Percentiles rank a stretch among this genome's conserved stretches.
phyloP scores from a whole-genome alignment of 92 coral and sea anemone species.

The Micromussa lordhowensis region DNA sequence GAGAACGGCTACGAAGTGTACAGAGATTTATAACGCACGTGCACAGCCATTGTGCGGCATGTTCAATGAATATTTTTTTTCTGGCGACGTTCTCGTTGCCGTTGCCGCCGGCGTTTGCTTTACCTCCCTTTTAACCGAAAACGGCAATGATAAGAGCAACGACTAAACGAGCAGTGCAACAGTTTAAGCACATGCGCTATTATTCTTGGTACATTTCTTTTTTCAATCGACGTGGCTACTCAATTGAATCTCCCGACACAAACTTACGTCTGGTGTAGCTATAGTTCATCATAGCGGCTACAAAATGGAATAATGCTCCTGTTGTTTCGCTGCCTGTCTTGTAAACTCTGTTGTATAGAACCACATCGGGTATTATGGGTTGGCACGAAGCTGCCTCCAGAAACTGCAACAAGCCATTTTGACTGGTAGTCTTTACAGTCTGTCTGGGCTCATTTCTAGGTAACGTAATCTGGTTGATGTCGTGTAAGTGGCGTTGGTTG shows the following conservation, averaged over 20 bases:
- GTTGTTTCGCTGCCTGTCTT: conserved; percentile 63
- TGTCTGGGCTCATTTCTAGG: neutral
- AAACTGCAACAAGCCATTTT: conserved; percentile 9
- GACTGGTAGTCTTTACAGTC: neutral
- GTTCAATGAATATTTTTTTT: too few species aligned
- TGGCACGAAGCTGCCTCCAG: conserved; percentile 19
- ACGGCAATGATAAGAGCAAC: too few species aligned
- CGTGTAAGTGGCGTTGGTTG: neutral
- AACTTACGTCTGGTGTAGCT: conserved; percentile 1
- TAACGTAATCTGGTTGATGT: neutral
- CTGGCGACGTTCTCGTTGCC: too few species aligned
- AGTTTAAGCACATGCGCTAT: too few species aligned
- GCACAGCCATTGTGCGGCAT: too few species aligned
- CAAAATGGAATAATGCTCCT: neutral
- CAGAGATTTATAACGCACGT: too few species aligned
- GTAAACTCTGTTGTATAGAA: conserved; percentile 60
- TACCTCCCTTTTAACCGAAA: too few species aligned
- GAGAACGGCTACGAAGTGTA: too few species aligned
- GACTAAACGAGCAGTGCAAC: too few species aligned
- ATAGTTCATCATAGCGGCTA: neutral
- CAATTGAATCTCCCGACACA: too few species aligned
- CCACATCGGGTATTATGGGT: conserved; percentile 41
- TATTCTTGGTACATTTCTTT: too few species aligned
- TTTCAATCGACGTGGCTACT: neutral
- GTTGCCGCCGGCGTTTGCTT: too few species aligned